Evolutionary conservation across 2,113 vertebrate genomes (phyloP), one percentile per base, ranked within the genome.

Genomic region (Hydrochoerus hydrochaeris): DNA sequence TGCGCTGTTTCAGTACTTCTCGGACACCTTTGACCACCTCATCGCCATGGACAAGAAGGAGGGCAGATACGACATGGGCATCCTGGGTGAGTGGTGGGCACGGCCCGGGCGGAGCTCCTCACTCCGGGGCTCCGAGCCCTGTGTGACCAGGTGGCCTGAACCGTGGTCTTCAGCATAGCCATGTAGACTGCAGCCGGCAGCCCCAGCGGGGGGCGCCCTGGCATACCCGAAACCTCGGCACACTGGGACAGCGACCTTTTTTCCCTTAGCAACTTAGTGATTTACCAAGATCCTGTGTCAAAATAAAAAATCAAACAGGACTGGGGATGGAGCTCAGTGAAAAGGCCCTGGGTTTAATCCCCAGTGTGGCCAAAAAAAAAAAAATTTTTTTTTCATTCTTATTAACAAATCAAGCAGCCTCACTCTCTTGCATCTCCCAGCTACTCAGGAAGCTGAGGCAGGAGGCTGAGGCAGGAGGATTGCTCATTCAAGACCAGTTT

Each of bases 41-140:
- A 99, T 99, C 0, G 99, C 99, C 71, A 98, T 99, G 94, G 99
- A 99, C 98, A 99, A 99, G 98, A 99, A 99, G 98, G 99, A 99
- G 92, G 99, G 99, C 92, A 99, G 99, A 99, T 99, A 99, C 0
- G 99, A 99, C 98, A 99, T 99, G 99, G 99, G 99, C 88, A 99
- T 99, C 93, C 97, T 99, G 88, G 99, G 99, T 99, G 98, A 17
- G 98, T 44, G 84, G 17, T 38, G 9, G 7, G 52, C 9, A 4
- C 46, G 11, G 52, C 52, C 52, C 52, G 52, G 52, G 52, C 52
- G 52, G 11, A 49, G 46, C 46, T 49, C 46, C 46, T 49, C 46
- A n/a, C 46, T 7, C 46, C 46, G 46, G 46, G 46, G 46, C 46
- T 46, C 46, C 7, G 46, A 52, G 46, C 49, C 49, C 49, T 11